Conservation (phyloP, 1,140 invertebrate species). For the Drosophila asahinai region DNA sequence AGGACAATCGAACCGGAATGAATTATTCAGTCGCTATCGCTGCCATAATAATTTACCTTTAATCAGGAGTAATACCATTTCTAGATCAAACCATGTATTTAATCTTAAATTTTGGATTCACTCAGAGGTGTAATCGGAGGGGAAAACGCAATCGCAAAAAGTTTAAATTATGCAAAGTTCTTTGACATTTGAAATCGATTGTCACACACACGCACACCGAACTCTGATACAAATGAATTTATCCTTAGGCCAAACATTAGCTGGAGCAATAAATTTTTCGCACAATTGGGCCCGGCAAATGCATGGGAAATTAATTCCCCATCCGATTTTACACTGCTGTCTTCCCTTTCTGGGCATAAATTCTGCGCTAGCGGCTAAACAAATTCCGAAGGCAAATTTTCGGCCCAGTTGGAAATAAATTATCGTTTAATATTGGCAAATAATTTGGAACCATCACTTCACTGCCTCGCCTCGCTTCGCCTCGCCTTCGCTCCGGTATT, state of each 20-base stretch:
- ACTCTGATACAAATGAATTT: conserved; percentile 33
- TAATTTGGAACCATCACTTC: conserved; percentile 59
- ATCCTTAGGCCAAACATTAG: conserved; percentile 75
- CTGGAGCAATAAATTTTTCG: conserved; percentile 76
- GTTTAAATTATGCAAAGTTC: conserved; percentile 71
- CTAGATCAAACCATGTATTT: conserved; percentile 11
- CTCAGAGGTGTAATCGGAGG: conserved; percentile 54
- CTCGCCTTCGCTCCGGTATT: conserved; percentile 5
- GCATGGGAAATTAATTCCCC: conserved; percentile 81
- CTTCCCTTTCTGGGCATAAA: conserved; percentile 52
- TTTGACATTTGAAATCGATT: conserved; percentile 25
- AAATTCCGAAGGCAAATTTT: conserved; percentile 73
- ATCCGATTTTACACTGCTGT: conserved; percentile 67
- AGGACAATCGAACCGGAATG: background rate
- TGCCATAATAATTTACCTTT: conserved; percentile 1
- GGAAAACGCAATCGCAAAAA: conserved; percentile 17
- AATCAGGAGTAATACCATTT: conserved; percentile 1
- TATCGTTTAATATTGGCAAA: conserved; percentile 82
- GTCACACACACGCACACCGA: conserved; percentile 10
- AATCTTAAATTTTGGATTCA: conserved; percentile 46
- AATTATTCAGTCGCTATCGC: conserved; percentile 7
- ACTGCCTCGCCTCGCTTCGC: conserved; percentile 5
- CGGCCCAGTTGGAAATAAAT: conserved; percentile 69
- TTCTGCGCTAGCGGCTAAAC: conserved; percentile 66
- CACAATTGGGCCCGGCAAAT: conserved; percentile 72